Conservation (phyloP, 2,888 invertebrate genomes). For the Cosmorhoe ocellata region DNA sequence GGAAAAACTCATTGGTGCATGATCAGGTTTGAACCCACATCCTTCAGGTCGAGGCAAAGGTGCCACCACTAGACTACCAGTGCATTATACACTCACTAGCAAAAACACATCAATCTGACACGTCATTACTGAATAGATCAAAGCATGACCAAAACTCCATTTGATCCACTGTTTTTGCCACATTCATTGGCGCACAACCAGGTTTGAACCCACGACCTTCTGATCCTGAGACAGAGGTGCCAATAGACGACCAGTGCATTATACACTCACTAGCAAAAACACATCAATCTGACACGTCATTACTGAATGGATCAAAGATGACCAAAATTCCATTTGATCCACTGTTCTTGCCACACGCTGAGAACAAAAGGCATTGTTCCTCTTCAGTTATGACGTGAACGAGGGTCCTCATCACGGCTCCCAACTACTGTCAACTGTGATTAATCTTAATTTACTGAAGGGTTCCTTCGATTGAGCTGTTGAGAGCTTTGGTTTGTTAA, state of each 20-base stretch:
- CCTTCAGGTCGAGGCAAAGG: no score
- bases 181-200: no score
- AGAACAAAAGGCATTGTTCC: slow-evolving; percentile 31
- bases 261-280: background rate
- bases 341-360: slow-evolving; percentile 24
- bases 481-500: slow-evolving; percentile 23
- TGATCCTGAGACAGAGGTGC: no score
- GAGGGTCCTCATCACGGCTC: slow-evolving; percentile 38
- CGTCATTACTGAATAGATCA: slow-evolving; percentile 5
- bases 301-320: slow-evolving; percentile 8
- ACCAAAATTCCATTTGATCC: slow-evolving; percentile 15
- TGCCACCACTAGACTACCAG: no score
- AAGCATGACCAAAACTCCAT: slow-evolving; percentile 13
- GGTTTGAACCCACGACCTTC: no score
- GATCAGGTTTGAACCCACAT: no score
- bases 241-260: no score
- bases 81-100: background rate
- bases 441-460: slow-evolving; percentile 51
- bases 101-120: background rate
- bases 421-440: slow-evolving; percentile 52
- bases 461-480: slow-evolving; percentile 42
- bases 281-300: background rate
- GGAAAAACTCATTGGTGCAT: no score
- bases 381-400: slow-evolving; percentile 32
- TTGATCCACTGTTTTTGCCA: slow-evolving; percentile 25